Evolutionary conservation across 2,888 invertebrate genomes (phyloP).

Genomic region (Odontothrips loti): DNA sequence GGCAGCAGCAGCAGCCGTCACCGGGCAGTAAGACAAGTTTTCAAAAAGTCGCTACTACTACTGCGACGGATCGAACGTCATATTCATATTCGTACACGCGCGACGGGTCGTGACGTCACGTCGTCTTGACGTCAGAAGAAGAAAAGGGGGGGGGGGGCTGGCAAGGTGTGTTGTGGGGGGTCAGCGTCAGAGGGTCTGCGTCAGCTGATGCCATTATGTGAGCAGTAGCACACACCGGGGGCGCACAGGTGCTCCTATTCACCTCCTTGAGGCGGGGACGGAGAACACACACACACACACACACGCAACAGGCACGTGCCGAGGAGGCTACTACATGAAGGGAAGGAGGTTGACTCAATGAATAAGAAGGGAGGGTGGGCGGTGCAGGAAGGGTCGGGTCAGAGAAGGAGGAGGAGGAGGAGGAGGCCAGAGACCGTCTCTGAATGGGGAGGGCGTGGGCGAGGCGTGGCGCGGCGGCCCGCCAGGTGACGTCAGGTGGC

Average conservation of each 20-base stretch:
- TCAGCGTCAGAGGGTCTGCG: neutral
- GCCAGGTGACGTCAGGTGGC: neutral
- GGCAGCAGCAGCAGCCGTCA: too few species aligned
- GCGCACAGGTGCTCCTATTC: neutral
- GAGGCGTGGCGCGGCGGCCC: neutral
- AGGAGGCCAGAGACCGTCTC: neutral
- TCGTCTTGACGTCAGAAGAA: neutral
- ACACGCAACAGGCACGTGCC: too few species aligned
- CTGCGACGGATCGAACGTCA: too few species aligned
- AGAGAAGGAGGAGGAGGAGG: neutral
- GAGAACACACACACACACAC: too few species aligned
- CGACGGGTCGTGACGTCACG: neutral
- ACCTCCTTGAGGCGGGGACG: neutral
- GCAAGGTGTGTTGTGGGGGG: neutral
- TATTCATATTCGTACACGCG: too few species aligned
- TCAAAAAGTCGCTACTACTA: too few species aligned
- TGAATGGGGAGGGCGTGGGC: neutral
- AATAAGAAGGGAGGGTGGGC: too few species aligned
- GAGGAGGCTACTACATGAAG: too few species aligned
- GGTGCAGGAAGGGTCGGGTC: too few species aligned
- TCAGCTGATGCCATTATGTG: slow-evolving; percentile 1
- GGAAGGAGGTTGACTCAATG: too few species aligned
- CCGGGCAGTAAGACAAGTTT: too few species aligned
- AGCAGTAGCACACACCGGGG: neutral
- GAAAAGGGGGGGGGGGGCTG: neutral